Evolutionary conservation across 2,797 vertebrate species (phyloP), one percentile per base, ranked within the genome.

Genomic region (Parauchenoglanis ngamensis): DNA sequence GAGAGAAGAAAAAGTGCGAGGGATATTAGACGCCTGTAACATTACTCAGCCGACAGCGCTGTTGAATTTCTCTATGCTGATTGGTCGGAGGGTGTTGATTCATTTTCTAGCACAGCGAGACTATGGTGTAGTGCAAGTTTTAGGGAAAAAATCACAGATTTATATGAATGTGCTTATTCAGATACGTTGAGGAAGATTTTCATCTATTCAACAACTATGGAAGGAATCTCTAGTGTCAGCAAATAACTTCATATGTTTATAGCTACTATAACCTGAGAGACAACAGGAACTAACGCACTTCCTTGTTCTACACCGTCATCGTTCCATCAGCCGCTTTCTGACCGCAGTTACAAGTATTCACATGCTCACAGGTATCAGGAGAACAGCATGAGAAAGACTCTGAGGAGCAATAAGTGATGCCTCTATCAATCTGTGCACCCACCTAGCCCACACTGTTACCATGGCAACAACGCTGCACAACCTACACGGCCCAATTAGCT

Each of bases 401-500:
- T 49, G 19, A 83, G 57, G 35, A 86, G 83, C 59, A 68, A 84
- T 81, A 84, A 89, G 80, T 28, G 79, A 75, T 65, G 57, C 44
- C 84, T 75, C 40, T 61, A 40, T 72, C 79, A 90, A 86, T 82
- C 49, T 28, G 25, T 63, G 35, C 61, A 57, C 79, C 76, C 76
- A 70, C 75, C 54, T 21, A n/a, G 25, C 76, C 61, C 72, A 72
- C 15, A n/a, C 10, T 59, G 77, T 80, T 80, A 80, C 77, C 77
- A 40, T 13, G 56, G 56, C 56, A 80, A 80, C 77, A 59, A 23
- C 31, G 35, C 35, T 40, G 56, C 56, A 79, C 56, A 0, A 59
- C 56, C 31, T 25, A 44, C 56, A 12, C 11, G 56, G 77, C 77
- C 21, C 10, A 59, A 59, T 80, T 40, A 80, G 54, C 77, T 31